Evolutionary conservation across 2,113 vertebrate species (phyloP), one percentile per base, ranked within the genome.

Genomic region (Phalacrocorax aristotelis): DNA sequence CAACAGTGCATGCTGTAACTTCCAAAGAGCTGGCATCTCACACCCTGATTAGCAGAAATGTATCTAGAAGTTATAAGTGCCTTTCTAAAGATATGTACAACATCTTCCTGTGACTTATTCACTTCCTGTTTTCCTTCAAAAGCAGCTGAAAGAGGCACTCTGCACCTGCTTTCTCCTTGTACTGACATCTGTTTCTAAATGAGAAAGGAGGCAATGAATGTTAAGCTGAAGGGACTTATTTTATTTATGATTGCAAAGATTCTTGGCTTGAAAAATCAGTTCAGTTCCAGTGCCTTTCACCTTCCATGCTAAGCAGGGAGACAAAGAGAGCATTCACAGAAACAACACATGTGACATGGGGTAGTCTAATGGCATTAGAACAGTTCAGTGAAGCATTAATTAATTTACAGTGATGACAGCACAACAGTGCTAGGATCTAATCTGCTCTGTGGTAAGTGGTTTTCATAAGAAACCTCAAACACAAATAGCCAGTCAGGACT

Each of bases 261-360:
- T 75, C 58, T 93, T 46, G 14, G 80, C 95, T 89, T 87, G 83
- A 81, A 95, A 95, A 95, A 93, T 85, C 68, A 90, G 86, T 86
- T 88, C 84, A 84, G 23, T 87, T 85, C 90, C 79, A 66, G 66
- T 42, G 80, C 89, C 70, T 94, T 93, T 91, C 80, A 93, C 87
- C 85, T 96, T 91, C 46, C 34, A 5, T 36, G 55, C 81, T 84
- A 77, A 3, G 12, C 78, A 75, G 49, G 68, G 65, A 93, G 74
- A 97, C 97, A 97, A 97, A 96, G 95, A 82, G 66, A 83, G 58
- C 93, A 95, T 95, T 97, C 95, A 97, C 6, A 86, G 87, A 46
- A 80, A 68, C 27, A 34, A 60, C 75, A 82, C 95, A 83, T 95
- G 96, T 93, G 93, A 95, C 90, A 77, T 15, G 49, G 85, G 77